Percentiles rank a stretch among this genome's conserved stretches.
phyloP scores from a whole-genome alignment of 2,888 invertebrate genomes.

The Isotomurus palustris region DNA sequence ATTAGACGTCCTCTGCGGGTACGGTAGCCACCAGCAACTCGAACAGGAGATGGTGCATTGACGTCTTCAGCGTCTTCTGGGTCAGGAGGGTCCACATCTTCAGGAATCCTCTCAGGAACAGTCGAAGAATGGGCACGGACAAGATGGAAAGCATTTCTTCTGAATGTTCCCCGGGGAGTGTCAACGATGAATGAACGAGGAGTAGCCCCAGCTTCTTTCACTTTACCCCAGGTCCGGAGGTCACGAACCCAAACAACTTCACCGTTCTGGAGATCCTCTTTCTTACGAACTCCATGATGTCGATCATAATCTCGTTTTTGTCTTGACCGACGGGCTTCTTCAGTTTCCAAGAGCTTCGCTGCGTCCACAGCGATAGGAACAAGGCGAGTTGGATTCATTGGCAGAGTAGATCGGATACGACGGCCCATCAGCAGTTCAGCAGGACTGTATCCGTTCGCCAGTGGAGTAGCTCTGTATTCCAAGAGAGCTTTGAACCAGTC shows the following conservation, averaged over 20 bases:
- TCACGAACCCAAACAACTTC: conserved; percentile 45
- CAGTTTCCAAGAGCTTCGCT: conserved; percentile 14
- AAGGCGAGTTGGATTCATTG: conserved; percentile 9
- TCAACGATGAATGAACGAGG: conserved; percentile 19
- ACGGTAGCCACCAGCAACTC: neutral
- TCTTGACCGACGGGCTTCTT: conserved; percentile 18
- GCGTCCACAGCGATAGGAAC: neutral
- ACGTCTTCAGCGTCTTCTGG: neutral
- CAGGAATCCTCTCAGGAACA: no score
- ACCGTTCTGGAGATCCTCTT: conserved; percentile 24
- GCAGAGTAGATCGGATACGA: conserved; percentile 40
- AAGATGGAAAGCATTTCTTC: conserved; percentile 18
- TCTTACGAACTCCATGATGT: conserved; percentile 27
- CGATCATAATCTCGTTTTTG: conserved; percentile 36
- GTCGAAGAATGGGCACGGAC: neutral
- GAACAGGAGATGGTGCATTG: neutral
- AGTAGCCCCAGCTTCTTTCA: conserved; percentile 4
- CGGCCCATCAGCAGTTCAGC: conserved; percentile 47
- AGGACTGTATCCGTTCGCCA: conserved; percentile 44
- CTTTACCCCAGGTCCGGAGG: conserved; percentile 26
- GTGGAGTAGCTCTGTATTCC: conserved; percentile 42
- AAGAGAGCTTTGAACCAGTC: conserved; percentile 44
- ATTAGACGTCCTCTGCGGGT: neutral
- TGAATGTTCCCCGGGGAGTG: conserved; percentile 8
- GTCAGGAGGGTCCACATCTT: no score